Conservation (phyloP, 2,888 invertebrate genomes). For the Luperina nickerlii region DNA sequence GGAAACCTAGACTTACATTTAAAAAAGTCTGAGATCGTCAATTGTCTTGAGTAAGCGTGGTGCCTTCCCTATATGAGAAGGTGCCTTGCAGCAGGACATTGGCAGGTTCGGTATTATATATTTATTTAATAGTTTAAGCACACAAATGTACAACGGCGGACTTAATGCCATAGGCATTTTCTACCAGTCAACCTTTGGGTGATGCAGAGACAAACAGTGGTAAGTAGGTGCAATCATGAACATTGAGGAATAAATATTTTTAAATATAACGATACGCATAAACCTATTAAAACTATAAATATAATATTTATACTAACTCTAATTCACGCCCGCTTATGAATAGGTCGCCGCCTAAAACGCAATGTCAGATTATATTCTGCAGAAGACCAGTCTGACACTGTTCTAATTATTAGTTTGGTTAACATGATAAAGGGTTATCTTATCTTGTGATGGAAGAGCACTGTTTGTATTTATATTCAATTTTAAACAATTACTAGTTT, state of each 20-base stretch:
- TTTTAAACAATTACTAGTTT: neutral
- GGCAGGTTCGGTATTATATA: neutral
- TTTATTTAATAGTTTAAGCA: no score
- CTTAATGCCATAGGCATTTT: no score
- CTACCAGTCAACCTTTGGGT: no score
- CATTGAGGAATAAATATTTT: no score
- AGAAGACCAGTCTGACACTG: conserved; percentile 28
- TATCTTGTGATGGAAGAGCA: neutral
- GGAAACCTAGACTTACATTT: no score
- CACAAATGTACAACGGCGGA: no score
- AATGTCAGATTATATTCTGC: conserved; percentile 32
- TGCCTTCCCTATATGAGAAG: neutral
- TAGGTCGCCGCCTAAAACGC: neutral
- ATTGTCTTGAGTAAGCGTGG: neutral
- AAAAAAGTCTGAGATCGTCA: no score
- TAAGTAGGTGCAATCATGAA: no score
- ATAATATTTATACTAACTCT: no score
- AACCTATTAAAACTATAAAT: no score
- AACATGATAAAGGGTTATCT: conserved; percentile 23
- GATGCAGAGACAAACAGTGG: no score
- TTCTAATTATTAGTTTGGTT: conserved; percentile 42
- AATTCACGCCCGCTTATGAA: neutral
- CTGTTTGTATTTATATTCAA: neutral
- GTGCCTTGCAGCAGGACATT: neutral
- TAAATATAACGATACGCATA: no score